phyloP scores from a whole-genome alignment of 1,140 invertebrate genomes.

The Dreissena polymorpha region DNA sequence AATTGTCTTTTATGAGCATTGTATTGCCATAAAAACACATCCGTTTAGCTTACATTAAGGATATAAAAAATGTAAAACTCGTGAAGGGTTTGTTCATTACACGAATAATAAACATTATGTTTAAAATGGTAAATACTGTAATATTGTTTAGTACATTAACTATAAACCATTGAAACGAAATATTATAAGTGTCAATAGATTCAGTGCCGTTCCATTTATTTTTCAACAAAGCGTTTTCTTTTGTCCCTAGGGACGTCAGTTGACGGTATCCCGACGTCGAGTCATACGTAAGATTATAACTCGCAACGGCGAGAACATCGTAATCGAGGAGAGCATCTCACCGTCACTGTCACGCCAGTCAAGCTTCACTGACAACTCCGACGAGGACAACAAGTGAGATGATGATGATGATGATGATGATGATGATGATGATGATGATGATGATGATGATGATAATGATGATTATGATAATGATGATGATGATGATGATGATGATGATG shows the following conservation, averaged over 20 bases:
- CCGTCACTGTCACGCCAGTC: conserved; percentile 65
- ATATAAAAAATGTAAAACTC: too few species aligned
- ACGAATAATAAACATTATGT: too few species aligned
- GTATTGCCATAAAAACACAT: too few species aligned
- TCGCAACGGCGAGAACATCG: conserved; percentile 70
- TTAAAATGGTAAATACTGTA: too few species aligned
- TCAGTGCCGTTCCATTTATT: neutral
- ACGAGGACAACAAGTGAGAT: conserved; percentile 38
- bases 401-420: too few species aligned
- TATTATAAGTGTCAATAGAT: neutral
- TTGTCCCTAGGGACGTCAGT: conserved; percentile 57
- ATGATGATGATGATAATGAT: too few species aligned
- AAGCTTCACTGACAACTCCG: conserved; percentile 66
- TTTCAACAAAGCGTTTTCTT: neutral
- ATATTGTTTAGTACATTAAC: neutral
- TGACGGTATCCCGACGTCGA: conserved; percentile 69
- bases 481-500: neutral
- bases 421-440: neutral
- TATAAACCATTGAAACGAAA: neutral
- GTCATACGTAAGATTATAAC: conserved; percentile 70
- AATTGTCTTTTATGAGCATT: too few species aligned
- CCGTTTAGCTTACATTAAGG: too few species aligned
- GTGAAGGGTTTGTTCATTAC: too few species aligned
- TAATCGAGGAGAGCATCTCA: conserved; percentile 65
- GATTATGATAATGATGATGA: neutral